Evolutionary conservation across 2,113 vertebrate species (phyloP).

Genomic region (zebrafish (Danio rerio)): GRCz12tu NC_133189.1:557001-557500

Average conservation of each 20-base stretch:
- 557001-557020: no score
- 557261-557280: no score
- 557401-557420: conserved; percentile 24
- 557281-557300: conserved; percentile 53
- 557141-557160: background rate
- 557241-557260: background rate
- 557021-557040: no score
- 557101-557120: background rate
- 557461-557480: background rate
- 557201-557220: background rate
- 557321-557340: conserved; percentile 1
- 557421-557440: conserved; percentile 3
- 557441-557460: background rate
- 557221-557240: background rate
- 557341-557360: background rate
- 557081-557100: no score
- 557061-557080: no score
- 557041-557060: no score
- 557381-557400: conserved; percentile 4
- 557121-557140: background rate
- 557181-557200: background rate
- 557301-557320: background rate
- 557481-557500: background rate
- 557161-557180: background rate
- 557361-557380: conserved; percentile 31